These are phyloP conservation scores for Pelodiscus sinensis DNA, from an alignment of 2,113 vertebrate species.

Conservation along the genomic window DNA sequence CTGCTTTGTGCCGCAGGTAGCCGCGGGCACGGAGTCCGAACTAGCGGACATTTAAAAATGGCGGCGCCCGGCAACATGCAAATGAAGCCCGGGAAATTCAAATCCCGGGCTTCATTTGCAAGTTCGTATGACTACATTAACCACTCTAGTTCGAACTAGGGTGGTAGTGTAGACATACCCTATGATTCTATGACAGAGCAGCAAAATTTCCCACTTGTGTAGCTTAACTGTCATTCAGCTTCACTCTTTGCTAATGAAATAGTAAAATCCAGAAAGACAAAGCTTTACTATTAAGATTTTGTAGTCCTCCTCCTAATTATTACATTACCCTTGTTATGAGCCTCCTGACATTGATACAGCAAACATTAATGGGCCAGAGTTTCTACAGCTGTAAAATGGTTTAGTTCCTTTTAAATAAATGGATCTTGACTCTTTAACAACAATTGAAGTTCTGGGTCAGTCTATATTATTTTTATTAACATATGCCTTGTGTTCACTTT, in stretches of 20 bases:
- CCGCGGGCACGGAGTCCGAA: no score
- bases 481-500: not conserved
- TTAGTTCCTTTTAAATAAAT: not conserved
- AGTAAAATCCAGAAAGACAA: not conserved
- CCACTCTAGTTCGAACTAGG: no score
- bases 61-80: no score
- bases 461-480: not conserved
- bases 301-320: not conserved
- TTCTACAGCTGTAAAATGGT: not conserved
- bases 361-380: not conserved
- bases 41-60: no score
- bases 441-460: not conserved
- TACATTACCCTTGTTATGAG: not conserved
- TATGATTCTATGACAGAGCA: not conserved
- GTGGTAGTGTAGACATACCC: no score
- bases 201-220: not conserved
- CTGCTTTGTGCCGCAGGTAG: no score
- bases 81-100: no score
- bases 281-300: rapidly evolving
- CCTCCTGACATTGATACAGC: not conserved
- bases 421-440: not conserved
- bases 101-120: no score
- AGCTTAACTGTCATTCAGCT: not conserved
- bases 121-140: no score
- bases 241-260: not conserved